Conservation (phyloP, 2,888 invertebrate species). For the Tanytarsus gracilentus region DNA sequence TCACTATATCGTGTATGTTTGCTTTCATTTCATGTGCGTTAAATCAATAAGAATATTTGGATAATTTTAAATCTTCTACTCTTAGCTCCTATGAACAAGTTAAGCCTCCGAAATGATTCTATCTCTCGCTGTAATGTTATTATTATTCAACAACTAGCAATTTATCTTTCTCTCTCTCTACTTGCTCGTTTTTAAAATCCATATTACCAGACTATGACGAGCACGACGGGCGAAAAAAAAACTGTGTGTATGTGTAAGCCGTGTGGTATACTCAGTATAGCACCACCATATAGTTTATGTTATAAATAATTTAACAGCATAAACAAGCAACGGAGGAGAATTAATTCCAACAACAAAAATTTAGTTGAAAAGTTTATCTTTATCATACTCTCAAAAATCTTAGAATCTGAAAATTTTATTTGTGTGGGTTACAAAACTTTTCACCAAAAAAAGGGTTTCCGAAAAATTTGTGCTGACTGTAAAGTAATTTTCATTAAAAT, state of each 20-base stretch:
- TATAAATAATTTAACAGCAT: slow-evolving; percentile 26
- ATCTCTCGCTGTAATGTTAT: not conserved
- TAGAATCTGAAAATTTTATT: too few relatives aligned
- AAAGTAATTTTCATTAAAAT: too few relatives aligned
- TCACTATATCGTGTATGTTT: too few relatives aligned
- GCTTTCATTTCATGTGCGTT: too few relatives aligned
- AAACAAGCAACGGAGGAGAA: slow-evolving; percentile 3
- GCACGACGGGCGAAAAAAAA: not conserved
- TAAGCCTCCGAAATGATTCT: not conserved
- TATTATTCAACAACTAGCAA: not conserved
- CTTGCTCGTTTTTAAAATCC: too few relatives aligned
- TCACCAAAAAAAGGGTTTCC: too few relatives aligned
- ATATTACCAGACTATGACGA: not conserved
- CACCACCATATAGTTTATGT: slow-evolving; percentile 16
- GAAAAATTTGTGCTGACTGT: too few relatives aligned
- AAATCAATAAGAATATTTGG: too few relatives aligned
- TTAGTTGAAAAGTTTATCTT: slow-evolving; percentile 27
- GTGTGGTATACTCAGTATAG: not conserved
- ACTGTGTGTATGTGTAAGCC: not conserved
- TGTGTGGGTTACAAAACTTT: too few relatives aligned
- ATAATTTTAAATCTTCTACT: too few relatives aligned
- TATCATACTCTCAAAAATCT: too few relatives aligned
- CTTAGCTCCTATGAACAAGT: too few relatives aligned
- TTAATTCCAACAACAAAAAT: not conserved
- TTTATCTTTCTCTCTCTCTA: not conserved